Conservation (phyloP, 2,113 vertebrate genomes). For the Smithornis capensis region DNA sequence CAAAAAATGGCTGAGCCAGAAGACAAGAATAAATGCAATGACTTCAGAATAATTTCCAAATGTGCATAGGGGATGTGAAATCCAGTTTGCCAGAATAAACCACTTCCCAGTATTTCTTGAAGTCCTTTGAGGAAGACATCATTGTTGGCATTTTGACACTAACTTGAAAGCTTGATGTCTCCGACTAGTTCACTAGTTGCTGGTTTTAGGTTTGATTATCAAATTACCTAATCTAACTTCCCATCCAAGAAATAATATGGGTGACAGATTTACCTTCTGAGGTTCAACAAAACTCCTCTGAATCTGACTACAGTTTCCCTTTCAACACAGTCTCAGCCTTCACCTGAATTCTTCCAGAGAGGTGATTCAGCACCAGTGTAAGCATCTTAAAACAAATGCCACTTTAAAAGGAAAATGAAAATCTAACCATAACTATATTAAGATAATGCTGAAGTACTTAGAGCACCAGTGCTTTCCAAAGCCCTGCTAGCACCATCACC, state of each 20-base stretch:
- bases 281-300: background rate
- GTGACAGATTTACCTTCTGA: background rate
- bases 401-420: no score
- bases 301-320: background rate
- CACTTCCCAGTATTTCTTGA: background rate
- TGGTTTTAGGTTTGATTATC: background rate
- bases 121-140: background rate
- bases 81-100: background rate
- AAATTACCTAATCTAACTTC: background rate
- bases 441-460: background rate
- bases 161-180: background rate
- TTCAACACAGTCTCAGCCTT: background rate
- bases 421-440: background rate
- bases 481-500: background rate
- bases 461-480: background rate
- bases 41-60: background rate
- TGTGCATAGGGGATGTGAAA: accelerated
- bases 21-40: background rate
- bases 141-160: background rate
- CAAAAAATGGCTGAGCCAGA: background rate
- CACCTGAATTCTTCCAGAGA: background rate
- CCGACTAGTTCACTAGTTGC: background rate
- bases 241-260: background rate
- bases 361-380: background rate
- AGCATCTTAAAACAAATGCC: no score